Conservation (phyloP, 2,888 invertebrate species). For the Apomyelois bistriatella region DNA sequence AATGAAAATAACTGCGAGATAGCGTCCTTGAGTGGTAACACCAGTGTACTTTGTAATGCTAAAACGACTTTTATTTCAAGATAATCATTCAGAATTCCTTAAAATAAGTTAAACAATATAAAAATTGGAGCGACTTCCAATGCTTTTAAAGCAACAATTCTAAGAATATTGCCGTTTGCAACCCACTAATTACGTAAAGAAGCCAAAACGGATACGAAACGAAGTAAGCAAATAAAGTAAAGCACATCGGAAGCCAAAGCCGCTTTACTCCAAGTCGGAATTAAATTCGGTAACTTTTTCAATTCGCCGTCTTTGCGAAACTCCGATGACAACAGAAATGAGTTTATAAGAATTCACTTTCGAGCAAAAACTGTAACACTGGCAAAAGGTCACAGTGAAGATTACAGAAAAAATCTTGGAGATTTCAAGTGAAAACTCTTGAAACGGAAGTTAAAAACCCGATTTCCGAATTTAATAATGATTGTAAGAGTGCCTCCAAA, state of each 20-base stretch:
- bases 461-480: neutral
- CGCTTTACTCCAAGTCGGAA: constrained; percentile 27
- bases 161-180: too few species aligned
- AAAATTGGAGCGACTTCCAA: too few species aligned
- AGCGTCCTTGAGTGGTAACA: too few species aligned
- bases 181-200: constrained; percentile 19
- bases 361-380: constrained; percentile 19
- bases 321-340: constrained; percentile 31
- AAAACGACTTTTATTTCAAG: too few species aligned
- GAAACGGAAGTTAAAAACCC: neutral
- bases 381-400: constrained; percentile 3
- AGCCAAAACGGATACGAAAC: constrained; percentile 12
- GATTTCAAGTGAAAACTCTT: neutral
- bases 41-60: too few species aligned
- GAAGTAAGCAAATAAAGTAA: constrained; percentile 22
- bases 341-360: constrained; percentile 32
- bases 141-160: too few species aligned
- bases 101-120: too few species aligned
- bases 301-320: constrained; percentile 33
- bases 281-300: constrained; percentile 38
- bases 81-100: too few species aligned
- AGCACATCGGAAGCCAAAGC: constrained; percentile 27
- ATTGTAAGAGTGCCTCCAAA: neutral
- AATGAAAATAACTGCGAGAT: too few species aligned
- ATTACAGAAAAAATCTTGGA: neutral